Evolutionary conservation across 23 tunicate genomes (phyloP).

Genomic region (Oikopleura dioica): DNA sequence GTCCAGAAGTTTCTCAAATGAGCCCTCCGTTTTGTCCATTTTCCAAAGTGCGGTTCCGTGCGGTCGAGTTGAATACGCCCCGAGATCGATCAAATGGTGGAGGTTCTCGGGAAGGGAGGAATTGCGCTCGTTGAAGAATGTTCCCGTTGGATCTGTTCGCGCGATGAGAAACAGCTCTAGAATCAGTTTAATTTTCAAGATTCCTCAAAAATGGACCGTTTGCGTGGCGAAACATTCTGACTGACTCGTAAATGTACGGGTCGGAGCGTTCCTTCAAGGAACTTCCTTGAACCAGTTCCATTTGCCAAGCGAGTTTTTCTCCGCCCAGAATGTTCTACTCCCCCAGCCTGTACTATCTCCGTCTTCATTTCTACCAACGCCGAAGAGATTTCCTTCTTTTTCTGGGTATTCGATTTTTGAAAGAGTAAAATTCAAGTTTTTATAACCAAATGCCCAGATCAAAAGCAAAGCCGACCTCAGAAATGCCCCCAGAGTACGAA

Average conservation of each 20-base stretch:
- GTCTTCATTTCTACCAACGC: conserved; percentile 1
- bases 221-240: conserved; percentile 4
- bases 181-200: too few relatives aligned
- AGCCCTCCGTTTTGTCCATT: background rate
- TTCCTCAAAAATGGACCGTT: too few relatives aligned
- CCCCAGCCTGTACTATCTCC: conserved; percentile 8
- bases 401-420: background rate
- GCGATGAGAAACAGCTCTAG: background rate
- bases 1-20: background rate
- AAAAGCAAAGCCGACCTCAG: background rate
- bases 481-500: background rate
- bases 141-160: background rate
- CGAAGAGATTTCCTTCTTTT: background rate
- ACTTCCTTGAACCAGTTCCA: too few relatives aligned
- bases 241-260: background rate
- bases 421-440: background rate
- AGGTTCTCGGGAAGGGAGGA: background rate
- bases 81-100: background rate
- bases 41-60: background rate
- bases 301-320: too few relatives aligned
- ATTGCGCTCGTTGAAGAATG: background rate
- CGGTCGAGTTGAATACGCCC: background rate
- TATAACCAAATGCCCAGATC: background rate
- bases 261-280: background rate
- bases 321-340: background rate